Conservation (phyloP, 2,113 vertebrate species). For the Pao palembangensis region DNA sequence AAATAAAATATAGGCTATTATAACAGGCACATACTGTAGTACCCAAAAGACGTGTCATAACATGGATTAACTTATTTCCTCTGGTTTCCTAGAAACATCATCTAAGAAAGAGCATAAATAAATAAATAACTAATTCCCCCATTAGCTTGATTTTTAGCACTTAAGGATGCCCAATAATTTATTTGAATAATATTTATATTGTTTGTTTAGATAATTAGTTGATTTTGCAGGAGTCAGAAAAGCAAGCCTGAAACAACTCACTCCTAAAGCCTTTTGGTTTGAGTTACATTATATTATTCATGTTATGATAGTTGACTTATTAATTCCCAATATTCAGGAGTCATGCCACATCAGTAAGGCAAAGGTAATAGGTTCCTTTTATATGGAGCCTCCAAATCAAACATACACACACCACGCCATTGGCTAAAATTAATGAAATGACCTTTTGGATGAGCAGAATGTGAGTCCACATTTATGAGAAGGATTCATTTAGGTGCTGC, state of each 20-base stretch:
- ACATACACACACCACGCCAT: not conserved
- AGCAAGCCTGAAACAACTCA: too few species aligned
- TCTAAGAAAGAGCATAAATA: not conserved
- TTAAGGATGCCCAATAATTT: too few species aligned
- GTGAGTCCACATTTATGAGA: conserved; percentile 3
- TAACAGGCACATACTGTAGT: not conserved
- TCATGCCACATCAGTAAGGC: not conserved
- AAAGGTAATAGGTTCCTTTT: not conserved
- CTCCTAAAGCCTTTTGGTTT: too few species aligned
- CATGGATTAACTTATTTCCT: not conserved
- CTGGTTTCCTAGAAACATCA: not conserved
- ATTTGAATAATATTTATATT: too few species aligned
- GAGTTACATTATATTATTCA: too few species aligned
- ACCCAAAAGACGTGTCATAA: not conserved
- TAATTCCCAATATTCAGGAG: not conserved
- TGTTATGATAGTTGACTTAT: too few species aligned
- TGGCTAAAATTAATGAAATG: conserved; percentile 5
- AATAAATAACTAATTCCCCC: not conserved
- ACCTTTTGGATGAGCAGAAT: conserved; percentile 7
- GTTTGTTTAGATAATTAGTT: too few species aligned
- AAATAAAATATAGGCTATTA: not conserved
- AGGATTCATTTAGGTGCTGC: not conserved
- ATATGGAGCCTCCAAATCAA: not conserved
- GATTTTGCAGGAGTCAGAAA: too few species aligned
- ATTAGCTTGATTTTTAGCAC: too few species aligned